Evolutionary conservation across 2,888 invertebrate species (phyloP).

Genomic region (Tromatobia lineatoria): DNA sequence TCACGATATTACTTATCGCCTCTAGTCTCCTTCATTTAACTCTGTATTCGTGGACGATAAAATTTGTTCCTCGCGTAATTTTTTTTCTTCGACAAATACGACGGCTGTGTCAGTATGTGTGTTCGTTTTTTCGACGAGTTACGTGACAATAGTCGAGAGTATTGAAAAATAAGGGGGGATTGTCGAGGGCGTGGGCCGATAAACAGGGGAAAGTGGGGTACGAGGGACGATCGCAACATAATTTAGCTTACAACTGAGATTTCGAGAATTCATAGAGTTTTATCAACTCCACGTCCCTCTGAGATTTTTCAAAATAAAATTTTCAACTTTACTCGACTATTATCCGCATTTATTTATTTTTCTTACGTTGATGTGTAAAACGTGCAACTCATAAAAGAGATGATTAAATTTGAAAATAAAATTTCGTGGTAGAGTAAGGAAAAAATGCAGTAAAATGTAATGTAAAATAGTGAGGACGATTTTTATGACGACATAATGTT

Average conservation of each 20-base stretch:
- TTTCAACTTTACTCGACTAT: constrained; percentile 42
- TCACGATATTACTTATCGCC: constrained; percentile 73
- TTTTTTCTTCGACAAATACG: constrained; percentile 48
- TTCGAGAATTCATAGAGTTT: constrained; percentile 37
- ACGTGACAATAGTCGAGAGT: constrained; percentile 50
- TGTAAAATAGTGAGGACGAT: constrained; percentile 49
- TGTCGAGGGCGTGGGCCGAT: constrained; percentile 44
- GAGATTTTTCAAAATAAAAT: constrained; percentile 52
- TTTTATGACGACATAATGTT: constrained; percentile 55
- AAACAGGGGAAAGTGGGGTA: constrained; percentile 8
- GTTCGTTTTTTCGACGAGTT: constrained; percentile 22
- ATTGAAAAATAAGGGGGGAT: constrained; percentile 36
- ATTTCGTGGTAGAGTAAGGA: constrained; percentile 22
- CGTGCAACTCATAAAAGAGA: constrained; percentile 41
- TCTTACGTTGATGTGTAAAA: constrained; percentile 15
- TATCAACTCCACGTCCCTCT: constrained; percentile 40
- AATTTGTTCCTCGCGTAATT: constrained; percentile 62
- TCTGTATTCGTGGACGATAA: constrained; percentile 65
- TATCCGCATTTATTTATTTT: not conserved
- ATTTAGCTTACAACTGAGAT: constrained; percentile 57
- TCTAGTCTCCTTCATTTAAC: constrained; percentile 64
- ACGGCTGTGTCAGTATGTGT: constrained; percentile 41
- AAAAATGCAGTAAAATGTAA: constrained; percentile 36
- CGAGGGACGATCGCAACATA: constrained; percentile 23
- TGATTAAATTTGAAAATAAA: constrained; percentile 31